phyloP scores from a whole-genome alignment of 2,797 vertebrate genomes.

The Zalophus californianus region DNA sequence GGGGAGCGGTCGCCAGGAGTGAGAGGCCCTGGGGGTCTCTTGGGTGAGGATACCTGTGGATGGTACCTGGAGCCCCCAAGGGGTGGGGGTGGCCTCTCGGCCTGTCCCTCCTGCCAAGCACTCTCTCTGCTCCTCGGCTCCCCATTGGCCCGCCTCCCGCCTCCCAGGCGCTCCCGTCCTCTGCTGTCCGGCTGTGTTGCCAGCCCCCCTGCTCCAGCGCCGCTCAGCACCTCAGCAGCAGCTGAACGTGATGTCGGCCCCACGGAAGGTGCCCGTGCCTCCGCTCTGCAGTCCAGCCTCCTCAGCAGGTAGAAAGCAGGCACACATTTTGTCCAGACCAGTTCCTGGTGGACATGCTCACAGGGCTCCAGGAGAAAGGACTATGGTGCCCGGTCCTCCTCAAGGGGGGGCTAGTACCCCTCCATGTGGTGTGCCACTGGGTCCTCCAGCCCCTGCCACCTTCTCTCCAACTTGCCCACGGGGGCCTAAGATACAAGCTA shows the following conservation, averaged over 20 bases:
- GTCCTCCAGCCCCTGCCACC: background rate
- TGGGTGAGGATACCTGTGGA: background rate
- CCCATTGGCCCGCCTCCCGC: fast-evolving
- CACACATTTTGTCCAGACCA: fast-evolving
- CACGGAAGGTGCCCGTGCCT: background rate
- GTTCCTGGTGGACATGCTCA: background rate
- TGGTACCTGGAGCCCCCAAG: background rate
- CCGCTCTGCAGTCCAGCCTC: background rate
- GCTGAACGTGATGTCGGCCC: background rate
- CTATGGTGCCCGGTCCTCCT: background rate
- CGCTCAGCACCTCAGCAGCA: background rate
- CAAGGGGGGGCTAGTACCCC: fast-evolving
- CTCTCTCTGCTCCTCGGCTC: background rate
- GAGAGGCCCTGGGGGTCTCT: background rate
- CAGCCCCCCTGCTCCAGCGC: background rate
- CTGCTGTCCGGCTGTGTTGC: fast-evolving
- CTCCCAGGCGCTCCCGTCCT: background rate
- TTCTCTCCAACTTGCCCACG: background rate
- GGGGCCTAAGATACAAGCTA: background rate
- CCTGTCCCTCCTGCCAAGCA: background rate
- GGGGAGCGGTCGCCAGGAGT: fast-evolving
- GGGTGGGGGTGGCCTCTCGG: background rate
- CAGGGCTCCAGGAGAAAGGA: background rate
- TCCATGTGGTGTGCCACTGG: background rate
- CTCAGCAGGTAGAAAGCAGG: background rate